Evolutionary conservation across 1,140 invertebrate genomes (phyloP).

Genomic region (Solenopsis invicta): DNA sequence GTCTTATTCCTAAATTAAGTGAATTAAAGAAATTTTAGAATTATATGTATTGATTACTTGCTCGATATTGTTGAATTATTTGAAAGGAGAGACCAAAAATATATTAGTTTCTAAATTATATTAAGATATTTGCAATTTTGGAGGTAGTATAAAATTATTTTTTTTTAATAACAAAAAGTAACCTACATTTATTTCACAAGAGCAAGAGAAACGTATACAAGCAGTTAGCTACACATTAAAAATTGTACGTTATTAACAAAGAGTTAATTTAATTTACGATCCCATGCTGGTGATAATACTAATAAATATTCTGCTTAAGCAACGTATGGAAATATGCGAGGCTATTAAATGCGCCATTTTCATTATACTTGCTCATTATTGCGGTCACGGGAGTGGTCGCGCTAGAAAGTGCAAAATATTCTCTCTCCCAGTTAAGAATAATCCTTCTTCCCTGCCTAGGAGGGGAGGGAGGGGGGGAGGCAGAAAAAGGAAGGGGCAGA

Average conservation of each 20-base stretch:
- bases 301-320: conserved; percentile 59
- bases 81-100: neutral
- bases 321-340: conserved; percentile 48
- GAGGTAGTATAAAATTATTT: neutral
- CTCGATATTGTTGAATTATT: neutral
- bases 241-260: conserved; percentile 36
- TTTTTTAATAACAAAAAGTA: too few species aligned
- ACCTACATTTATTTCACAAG: neutral
- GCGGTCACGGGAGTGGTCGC: conserved; percentile 11
- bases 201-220: neutral
- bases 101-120: neutral
- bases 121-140: neutral
- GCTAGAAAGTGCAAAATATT: conserved; percentile 68
- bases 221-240: neutral
- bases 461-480: neutral
- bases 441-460: conserved; percentile 51
- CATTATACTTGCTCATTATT: conserved; percentile 67
- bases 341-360: conserved; percentile 70
- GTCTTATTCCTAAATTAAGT: neutral
- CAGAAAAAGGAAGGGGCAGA: conserved; percentile 21
- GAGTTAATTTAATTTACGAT: conserved; percentile 39
- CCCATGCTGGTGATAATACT: conserved; percentile 35
- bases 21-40: neutral
- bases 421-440: conserved; percentile 70
- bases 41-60: neutral